These are phyloP conservation scores for Equus quagga DNA, from an alignment of 2,113 vertebrate species.

Conservation along the genomic window DNA sequence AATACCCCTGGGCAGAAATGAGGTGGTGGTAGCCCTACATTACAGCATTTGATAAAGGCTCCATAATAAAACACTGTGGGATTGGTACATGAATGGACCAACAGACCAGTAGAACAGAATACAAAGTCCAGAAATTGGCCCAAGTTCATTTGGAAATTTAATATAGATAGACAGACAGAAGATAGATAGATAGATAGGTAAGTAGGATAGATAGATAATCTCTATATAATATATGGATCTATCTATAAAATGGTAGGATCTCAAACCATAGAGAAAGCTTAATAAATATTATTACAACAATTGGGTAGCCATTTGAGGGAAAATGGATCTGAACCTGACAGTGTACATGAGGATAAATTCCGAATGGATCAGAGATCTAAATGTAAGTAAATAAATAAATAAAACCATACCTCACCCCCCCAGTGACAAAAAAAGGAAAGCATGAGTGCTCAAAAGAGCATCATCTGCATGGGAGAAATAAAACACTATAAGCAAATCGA, in stretches of 20 bases:
- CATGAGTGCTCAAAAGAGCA: neutral
- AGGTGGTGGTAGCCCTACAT: neutral
- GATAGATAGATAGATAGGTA: too few species aligned
- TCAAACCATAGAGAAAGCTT: neutral
- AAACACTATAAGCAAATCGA: neutral
- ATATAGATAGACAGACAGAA: neutral
- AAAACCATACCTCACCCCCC: neutral
- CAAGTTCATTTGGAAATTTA: conserved; percentile 6
- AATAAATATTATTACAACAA: neutral
- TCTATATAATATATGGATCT: too few species aligned
- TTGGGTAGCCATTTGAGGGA: neutral
- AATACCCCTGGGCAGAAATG: neutral
- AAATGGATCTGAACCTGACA: neutral
- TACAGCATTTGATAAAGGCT: neutral
- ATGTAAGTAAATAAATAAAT: neutral
- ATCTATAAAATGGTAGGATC: neutral
- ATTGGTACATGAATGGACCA: neutral
- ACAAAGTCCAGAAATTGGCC: neutral
- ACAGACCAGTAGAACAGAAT: neutral
- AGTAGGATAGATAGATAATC: too few species aligned
- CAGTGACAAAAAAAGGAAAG: neutral
- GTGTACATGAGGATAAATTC: neutral
- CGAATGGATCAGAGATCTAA: neutral
- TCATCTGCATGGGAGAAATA: neutral
- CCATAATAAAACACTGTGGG: neutral